Evolutionary conservation across 2,797 vertebrate species (phyloP).

Genomic region (Nannoperca australis): DNA sequence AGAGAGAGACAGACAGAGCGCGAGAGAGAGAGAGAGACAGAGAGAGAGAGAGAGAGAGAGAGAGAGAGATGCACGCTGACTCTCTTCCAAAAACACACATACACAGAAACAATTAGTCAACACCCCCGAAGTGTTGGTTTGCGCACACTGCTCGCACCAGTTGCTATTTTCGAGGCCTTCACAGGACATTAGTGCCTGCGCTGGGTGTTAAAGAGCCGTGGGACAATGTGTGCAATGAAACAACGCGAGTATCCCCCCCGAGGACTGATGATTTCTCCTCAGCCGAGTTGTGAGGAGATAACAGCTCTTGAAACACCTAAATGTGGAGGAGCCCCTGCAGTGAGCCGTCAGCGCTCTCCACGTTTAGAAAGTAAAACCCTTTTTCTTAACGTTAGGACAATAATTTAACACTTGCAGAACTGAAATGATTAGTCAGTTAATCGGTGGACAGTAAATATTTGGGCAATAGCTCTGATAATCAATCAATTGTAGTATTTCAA

Average conservation of each 20-base stretch:
- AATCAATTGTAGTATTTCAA: no score
- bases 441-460: background rate
- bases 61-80: constrained; percentile 5
- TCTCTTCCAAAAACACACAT: constrained; percentile 35
- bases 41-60: no score
- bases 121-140: constrained; percentile 55
- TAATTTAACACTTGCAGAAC: background rate
- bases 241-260: constrained; percentile 27
- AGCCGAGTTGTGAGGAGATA: constrained; percentile 17
- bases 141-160: constrained; percentile 27
- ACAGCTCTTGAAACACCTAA: constrained; percentile 13
- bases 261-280: constrained; percentile 47
- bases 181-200: constrained; percentile 54
- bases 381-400: background rate
- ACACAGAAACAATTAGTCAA: constrained; percentile 40
- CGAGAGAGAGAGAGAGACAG: no score
- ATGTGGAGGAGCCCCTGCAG: background rate
- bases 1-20: no score
- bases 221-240: constrained; percentile 60
- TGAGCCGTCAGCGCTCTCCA: background rate
- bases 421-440: background rate
- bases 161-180: constrained; percentile 60
- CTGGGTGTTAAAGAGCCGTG: constrained; percentile 63
- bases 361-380: background rate
- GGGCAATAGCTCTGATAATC: background rate